Evolutionary conservation across 2,113 vertebrate species (phyloP).

Genomic region (Pavo muticus): DNA sequence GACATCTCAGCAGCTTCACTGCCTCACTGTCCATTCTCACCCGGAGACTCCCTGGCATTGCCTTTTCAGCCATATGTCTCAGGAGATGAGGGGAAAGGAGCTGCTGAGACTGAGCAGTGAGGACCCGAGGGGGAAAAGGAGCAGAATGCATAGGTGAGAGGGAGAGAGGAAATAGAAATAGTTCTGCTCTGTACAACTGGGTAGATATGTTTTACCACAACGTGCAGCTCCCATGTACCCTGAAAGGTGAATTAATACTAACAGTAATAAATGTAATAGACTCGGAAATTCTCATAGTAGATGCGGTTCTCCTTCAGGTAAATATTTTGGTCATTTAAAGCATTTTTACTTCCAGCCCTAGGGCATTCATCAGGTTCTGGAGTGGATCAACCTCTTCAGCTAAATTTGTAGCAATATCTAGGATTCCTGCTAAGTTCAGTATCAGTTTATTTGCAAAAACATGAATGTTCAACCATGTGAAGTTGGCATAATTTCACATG

Average conservation of each 20-base stretch:
- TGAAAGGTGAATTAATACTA: not conserved
- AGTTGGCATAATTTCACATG: constrained; percentile 38
- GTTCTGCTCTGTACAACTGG: not conserved
- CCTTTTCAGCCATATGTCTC: not conserved
- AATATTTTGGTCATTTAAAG: not conserved
- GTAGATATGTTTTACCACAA: not conserved
- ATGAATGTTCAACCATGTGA: constrained; percentile 6
- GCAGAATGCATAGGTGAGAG: not conserved
- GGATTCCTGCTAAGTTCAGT: constrained; percentile 36
- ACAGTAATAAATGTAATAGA: not conserved
- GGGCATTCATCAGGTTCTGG: not conserved
- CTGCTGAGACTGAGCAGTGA: not conserved
- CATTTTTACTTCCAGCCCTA: not conserved
- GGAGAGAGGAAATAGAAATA: not conserved
- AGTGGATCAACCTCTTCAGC: not conserved
- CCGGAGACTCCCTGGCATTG: not conserved
- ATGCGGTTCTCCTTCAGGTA: not conserved
- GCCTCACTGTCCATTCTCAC: not conserved
- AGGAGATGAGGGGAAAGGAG: not conserved
- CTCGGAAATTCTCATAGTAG: not conserved
- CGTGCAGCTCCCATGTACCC: not conserved
- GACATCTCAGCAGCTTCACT: not conserved
- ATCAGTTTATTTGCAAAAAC: constrained; percentile 46
- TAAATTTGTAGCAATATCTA: constrained; percentile 1
- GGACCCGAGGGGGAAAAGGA: not conserved